Conservation (phyloP, 2,113 vertebrate genomes). For the Panurus biarmicus region DNA sequence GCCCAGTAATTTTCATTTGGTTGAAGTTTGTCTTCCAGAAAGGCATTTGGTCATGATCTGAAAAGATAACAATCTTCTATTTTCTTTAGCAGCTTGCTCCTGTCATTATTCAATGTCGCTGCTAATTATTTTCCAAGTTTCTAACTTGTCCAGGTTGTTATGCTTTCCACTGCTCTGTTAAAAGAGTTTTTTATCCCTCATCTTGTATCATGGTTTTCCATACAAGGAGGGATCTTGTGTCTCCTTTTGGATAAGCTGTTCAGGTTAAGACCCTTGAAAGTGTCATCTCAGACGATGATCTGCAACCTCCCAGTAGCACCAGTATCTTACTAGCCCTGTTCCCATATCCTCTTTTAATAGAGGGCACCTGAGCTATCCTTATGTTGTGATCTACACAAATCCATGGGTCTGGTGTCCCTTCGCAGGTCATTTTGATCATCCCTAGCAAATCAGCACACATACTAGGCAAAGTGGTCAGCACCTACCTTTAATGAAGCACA, state of each 20-base stretch:
- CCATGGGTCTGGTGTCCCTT: not conserved
- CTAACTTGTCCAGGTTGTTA: not conserved
- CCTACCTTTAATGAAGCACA: not conserved
- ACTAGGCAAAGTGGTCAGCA: not conserved
- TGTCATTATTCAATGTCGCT: not conserved
- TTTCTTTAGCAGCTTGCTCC: not conserved
- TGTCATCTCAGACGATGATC: not conserved
- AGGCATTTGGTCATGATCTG: constrained; percentile 9
- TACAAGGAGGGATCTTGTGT: not conserved
- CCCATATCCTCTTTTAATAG: not conserved
- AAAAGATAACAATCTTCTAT: not conserved
- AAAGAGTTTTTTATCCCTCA: not conserved
- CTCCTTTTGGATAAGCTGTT: not conserved
- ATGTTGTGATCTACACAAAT: fast-evolving
- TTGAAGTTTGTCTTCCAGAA: constrained; percentile 9
- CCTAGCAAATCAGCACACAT: not conserved
- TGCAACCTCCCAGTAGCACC: not conserved
- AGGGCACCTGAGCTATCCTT: not conserved
- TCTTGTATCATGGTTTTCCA: not conserved
- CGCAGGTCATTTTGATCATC: not conserved
- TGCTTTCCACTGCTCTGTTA: not conserved
- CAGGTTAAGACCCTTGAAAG: not conserved
- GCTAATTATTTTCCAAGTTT: constrained; percentile 18
- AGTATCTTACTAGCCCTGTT: not conserved
- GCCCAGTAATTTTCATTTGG: not conserved